phyloP scores from a whole-genome alignment of 2,113 vertebrate genomes.

The Seriola aureovittata region DNA sequence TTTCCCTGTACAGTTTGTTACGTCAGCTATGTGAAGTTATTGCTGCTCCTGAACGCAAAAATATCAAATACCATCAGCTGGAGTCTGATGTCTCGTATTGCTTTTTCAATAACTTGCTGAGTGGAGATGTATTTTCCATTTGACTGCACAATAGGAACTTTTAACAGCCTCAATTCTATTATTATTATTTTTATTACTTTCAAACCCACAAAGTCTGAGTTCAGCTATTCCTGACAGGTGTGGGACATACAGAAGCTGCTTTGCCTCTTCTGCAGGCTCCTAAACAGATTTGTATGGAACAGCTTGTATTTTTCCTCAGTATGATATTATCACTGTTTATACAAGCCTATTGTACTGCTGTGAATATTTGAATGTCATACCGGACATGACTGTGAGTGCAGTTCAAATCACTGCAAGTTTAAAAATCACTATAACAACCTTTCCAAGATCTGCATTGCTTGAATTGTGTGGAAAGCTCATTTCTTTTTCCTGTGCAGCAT shows the following conservation, averaged over 20 bases:
- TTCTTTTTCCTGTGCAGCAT: conserved; percentile 4
- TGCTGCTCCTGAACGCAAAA: not conserved
- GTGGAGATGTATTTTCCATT: conserved; percentile 3
- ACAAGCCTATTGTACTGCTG: not conserved
- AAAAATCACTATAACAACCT: not conserved
- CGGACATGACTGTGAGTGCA: not conserved
- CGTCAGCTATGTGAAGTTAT: not conserved
- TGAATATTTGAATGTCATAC: not conserved
- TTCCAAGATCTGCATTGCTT: not conserved
- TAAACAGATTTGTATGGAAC: not conserved
- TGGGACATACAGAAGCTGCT: not conserved
- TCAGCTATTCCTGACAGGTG: not conserved
- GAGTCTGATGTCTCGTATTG: conserved; percentile 4
- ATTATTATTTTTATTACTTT: not conserved
- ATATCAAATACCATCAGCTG: not conserved
- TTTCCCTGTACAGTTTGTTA: not conserved
- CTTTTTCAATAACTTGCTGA: not conserved
- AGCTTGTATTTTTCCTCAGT: not conserved
- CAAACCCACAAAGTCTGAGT: not conserved
- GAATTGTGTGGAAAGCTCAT: conserved; percentile 10
- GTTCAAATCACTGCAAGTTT: conserved; percentile 17
- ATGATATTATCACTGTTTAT: not conserved
- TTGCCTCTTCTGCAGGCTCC: not conserved
- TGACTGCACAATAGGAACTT: conserved; percentile 22
- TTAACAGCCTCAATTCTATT: conserved; percentile 4